Percentiles rank a stretch among this genome's conserved stretches.
phyloP scores from a whole-genome alignment of 2,888 invertebrate species.

The Brachylomia viminalis region DNA sequence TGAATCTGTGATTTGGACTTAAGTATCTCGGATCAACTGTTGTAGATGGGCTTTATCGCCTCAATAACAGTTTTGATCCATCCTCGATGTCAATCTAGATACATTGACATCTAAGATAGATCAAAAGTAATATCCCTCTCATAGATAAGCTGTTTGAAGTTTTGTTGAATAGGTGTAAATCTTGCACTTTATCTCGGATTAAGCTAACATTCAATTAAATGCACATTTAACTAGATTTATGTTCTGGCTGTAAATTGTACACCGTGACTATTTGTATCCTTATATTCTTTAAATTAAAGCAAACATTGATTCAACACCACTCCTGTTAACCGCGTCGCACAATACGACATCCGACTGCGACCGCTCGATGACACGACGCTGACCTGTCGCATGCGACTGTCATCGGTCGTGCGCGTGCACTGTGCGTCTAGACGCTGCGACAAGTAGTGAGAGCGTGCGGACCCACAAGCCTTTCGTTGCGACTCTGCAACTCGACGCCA shows the following conservation, averaged over 20 bases:
- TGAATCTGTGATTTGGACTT: not conserved
- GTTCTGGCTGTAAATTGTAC: not conserved
- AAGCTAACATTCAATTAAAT: no score
- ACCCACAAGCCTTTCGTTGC: no score
- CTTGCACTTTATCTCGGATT: not conserved
- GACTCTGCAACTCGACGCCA: not conserved
- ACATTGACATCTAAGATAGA: not conserved
- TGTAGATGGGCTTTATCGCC: slow-evolving; percentile 7
- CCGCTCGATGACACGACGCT: not conserved
- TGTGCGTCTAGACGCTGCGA: not conserved
- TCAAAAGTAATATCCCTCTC: not conserved
- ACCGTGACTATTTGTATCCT: not conserved
- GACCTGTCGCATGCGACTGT: not conserved
- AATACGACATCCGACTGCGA: not conserved
- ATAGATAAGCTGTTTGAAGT: slow-evolving; percentile 14
- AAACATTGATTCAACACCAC: not conserved
- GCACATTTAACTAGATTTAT: slow-evolving; percentile 19
- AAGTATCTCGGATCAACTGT: not conserved
- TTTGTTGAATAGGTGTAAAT: slow-evolving; percentile 22
- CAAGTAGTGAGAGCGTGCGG: not conserved
- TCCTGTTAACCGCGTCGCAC: no score
- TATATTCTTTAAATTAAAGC: slow-evolving; percentile 6
- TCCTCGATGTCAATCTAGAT: not conserved
- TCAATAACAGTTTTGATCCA: slow-evolving; percentile 8
- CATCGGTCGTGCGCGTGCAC: not conserved